Conservation (phyloP, 53 echinoderm and acorn worm genomes). For the Glandiceps talaboti region DNA sequence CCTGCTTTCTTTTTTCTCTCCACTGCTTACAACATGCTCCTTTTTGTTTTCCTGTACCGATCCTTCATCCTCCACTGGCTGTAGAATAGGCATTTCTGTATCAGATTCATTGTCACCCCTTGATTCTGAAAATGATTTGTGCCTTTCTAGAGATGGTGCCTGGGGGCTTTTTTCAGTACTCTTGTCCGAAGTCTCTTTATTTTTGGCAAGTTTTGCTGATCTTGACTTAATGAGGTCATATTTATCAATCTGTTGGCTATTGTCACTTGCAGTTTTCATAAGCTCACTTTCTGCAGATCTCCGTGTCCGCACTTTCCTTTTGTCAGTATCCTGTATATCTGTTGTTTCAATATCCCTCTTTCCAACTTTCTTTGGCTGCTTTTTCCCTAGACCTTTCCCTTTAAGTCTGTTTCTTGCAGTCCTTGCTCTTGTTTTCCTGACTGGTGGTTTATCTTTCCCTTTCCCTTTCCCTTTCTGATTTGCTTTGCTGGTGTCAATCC, state of each 20-base stretch:
- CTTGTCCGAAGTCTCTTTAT: background rate
- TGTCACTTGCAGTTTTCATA: background rate
- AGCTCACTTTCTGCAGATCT: background rate
- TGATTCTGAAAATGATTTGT: background rate
- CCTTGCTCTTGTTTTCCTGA: background rate
- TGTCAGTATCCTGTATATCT: no score
- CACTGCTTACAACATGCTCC: no score
- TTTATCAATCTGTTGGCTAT: background rate
- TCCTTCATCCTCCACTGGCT: background rate
- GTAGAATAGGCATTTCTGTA: background rate
- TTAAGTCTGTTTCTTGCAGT: background rate
- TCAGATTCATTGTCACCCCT: background rate
- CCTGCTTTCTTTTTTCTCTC: background rate
- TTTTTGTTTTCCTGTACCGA: background rate
- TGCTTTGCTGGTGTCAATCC: slow-evolving; percentile 17
- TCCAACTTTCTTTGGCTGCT: background rate
- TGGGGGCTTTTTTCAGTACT: background rate
- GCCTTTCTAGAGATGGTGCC: background rate
- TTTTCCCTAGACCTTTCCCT: background rate
- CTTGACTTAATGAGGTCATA: background rate
- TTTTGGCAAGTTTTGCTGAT: background rate
- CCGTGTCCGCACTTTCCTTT: background rate
- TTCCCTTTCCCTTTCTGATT: background rate
- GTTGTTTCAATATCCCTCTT: background rate
- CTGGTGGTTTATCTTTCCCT: background rate